Percentiles rank a stretch among this genome's conserved stretches.
Evolutionary conservation across 1,140 invertebrate species (phyloP).

Genomic region (Microplitis mediator): DNA sequence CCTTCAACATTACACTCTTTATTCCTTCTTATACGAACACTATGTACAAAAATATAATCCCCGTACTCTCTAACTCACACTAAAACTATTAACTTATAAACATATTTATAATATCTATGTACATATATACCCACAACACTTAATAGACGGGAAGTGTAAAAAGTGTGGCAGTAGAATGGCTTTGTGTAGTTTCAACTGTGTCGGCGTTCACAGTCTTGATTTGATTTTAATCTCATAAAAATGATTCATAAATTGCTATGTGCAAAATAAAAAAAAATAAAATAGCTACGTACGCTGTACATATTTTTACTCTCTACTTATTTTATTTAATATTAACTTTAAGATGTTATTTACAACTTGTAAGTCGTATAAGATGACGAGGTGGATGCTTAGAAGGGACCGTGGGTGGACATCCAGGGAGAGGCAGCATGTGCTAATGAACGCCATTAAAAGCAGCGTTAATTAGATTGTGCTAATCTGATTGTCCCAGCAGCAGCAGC

Average conservation of each 20-base stretch:
- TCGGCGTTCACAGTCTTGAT: conserved; percentile 5
- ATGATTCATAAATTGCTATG: conserved; percentile 14
- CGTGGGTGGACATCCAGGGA: conserved; percentile 1
- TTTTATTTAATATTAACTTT: too few species aligned
- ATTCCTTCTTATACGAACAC: not conserved
- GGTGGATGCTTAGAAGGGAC: not conserved
- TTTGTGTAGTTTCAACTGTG: conserved; percentile 13
- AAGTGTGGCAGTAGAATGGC: conserved; percentile 21
- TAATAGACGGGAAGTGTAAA: not conserved
- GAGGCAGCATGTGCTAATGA: conserved; percentile 60
- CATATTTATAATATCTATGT: too few species aligned
- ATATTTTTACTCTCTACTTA: too few species aligned
- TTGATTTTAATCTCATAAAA: conserved; percentile 10
- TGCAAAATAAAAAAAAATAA: not conserved
- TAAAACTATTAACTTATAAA: too few species aligned
- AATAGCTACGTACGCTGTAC: too few species aligned
- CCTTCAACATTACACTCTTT: not conserved
- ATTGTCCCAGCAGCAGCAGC: conserved; percentile 43
- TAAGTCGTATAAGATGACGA: not conserved
- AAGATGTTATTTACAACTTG: not conserved
- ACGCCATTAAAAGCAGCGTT: conserved; percentile 63
- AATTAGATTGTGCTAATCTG: conserved; percentile 60
- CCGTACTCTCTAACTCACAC: not conserved
- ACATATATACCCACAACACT: too few species aligned
- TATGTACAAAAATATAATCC: not conserved